These are phyloP conservation scores for Stenopsyche tienmushanensis DNA, from an alignment of 1,140 invertebrate genomes.

Conservation along the genomic window DNA sequence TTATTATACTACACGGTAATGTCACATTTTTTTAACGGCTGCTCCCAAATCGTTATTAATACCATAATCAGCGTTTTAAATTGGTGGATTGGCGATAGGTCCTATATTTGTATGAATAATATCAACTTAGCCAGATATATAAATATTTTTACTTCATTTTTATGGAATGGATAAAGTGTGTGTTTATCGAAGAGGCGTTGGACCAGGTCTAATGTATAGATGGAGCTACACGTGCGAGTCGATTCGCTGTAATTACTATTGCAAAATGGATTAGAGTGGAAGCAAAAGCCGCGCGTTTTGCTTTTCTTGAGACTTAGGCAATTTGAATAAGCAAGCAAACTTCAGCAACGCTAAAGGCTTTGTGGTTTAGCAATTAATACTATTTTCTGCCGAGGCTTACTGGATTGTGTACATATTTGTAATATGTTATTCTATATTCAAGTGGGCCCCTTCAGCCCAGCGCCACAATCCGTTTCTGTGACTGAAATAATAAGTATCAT, in stretches of 20 bases:
- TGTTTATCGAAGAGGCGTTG: too few species aligned
- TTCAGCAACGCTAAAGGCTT: not conserved
- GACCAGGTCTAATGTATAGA: too few species aligned
- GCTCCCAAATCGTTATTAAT: too few species aligned
- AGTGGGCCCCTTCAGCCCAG: not conserved
- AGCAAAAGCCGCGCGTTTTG: slow-evolving; percentile 13
- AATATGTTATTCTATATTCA: not conserved
- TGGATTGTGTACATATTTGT: not conserved
- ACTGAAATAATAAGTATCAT: not conserved
- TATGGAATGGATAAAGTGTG: too few species aligned
- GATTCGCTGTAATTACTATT: slow-evolving; percentile 12
- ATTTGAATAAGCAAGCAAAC: slow-evolving; percentile 5
- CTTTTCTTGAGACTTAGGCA: slow-evolving; percentile 5
- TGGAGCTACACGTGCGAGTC: not conserved
- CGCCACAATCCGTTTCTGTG: too few species aligned
- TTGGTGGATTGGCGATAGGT: too few species aligned
- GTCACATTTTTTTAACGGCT: too few species aligned
- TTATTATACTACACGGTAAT: too few species aligned
- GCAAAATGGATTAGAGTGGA: not conserved
- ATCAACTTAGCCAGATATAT: too few species aligned
- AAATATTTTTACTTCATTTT: too few species aligned
- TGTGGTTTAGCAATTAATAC: not conserved
- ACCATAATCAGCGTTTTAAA: too few species aligned
- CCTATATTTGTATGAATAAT: too few species aligned
- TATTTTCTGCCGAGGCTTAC: not conserved